These are phyloP conservation scores for Helicoverpa armigera DNA, from an alignment of 1,140 invertebrate species.

Conservation along the genomic window DNA sequence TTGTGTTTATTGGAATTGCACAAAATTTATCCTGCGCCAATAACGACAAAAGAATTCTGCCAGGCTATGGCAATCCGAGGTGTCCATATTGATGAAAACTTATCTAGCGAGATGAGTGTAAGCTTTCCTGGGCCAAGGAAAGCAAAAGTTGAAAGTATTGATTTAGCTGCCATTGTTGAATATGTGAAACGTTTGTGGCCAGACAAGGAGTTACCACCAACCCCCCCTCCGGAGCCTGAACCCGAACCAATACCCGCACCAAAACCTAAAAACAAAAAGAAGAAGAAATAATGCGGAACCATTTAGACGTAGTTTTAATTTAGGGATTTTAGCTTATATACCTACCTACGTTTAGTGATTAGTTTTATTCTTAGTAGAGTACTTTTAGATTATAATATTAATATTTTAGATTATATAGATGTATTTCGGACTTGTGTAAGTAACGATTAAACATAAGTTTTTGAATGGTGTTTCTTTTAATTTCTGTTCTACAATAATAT, in stretches of 20 bases:
- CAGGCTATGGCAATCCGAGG: constrained; percentile 50
- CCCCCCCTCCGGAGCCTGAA: constrained; percentile 65
- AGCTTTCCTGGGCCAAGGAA: constrained; percentile 64
- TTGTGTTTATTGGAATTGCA: neutral
- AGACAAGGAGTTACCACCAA: constrained; percentile 71
- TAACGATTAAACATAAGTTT: constrained; percentile 8
- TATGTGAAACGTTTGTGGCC: constrained; percentile 76
- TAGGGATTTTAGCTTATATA: neutral
- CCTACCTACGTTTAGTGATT: neutral
- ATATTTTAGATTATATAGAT: neutral
- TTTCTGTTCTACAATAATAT: constrained; percentile 20
- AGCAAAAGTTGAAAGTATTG: constrained; percentile 62
- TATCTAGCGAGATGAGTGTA: constrained; percentile 65
- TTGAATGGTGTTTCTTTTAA: constrained; percentile 1
- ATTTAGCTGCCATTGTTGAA: constrained; percentile 66
- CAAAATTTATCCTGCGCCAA: neutral
- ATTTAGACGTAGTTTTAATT: neutral
- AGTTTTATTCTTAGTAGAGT: neutral
- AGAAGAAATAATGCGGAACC: constrained; percentile 43
- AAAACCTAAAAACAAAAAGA: constrained; percentile 48
- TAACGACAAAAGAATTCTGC: constrained; percentile 45
- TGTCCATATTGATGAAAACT: constrained; percentile 62
- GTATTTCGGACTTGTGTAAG: constrained; percentile 12
- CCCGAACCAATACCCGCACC: constrained; percentile 55
- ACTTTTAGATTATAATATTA: neutral